phyloP scores from a whole-genome alignment of 2,797 vertebrate species.

The Sebastolobus altivelis region DNA sequence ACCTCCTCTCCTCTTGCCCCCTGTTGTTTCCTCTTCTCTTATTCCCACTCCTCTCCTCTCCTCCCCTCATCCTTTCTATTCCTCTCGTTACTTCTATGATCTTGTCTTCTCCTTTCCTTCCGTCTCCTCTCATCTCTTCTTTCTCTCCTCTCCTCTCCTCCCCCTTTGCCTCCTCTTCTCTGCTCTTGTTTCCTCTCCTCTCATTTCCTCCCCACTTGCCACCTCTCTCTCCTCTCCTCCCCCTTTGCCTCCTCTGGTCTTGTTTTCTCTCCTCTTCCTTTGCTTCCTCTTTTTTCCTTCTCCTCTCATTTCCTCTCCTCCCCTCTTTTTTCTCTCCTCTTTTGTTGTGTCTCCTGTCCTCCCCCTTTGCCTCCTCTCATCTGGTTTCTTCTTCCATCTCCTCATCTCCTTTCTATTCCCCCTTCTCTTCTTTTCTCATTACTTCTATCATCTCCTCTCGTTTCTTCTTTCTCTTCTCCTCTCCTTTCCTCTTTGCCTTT shows the following conservation, averaged over 20 bases:
- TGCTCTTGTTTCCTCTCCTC: not conserved
- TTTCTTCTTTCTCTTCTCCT: too few species aligned
- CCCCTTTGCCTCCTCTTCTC: too few species aligned
- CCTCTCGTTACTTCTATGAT: not conserved
- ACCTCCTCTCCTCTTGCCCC: too few species aligned
- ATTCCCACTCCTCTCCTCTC: not conserved
- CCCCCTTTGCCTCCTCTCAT: not conserved
- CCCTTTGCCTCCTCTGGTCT: too few species aligned
- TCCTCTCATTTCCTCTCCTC: not conserved
- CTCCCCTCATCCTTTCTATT: not conserved
- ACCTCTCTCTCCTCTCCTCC: not conserved
- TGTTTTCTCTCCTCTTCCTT: not conserved
- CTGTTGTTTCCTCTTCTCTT: not conserved
- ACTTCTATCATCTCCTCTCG: too few species aligned
- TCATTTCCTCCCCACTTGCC: not conserved
- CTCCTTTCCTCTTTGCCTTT: too few species aligned
- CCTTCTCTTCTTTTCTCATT: too few species aligned
- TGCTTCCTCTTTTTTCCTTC: not conserved
- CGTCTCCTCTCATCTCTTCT: not conserved
- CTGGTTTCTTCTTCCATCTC: not conserved
- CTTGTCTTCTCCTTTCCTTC: not conserved
- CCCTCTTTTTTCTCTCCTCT: not conserved
- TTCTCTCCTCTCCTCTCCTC: not conserved
- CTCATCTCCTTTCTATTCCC: not conserved
- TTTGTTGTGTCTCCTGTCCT: not conserved